These are phyloP conservation scores for Daboia siamensis DNA, from an alignment of 2,113 vertebrate species.

Conservation along the genomic window DNA sequence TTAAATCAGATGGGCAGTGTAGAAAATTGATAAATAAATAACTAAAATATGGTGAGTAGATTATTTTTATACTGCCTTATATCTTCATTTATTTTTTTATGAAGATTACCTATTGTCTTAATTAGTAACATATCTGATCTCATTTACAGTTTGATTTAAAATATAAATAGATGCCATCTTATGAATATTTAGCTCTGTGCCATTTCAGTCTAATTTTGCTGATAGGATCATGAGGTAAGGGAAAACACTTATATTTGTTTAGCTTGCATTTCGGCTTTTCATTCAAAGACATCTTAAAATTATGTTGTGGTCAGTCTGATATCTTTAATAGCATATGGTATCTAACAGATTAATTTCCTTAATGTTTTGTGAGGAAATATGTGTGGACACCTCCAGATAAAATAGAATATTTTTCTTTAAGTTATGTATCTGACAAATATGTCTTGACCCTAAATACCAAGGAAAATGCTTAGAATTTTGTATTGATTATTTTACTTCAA, in stretches of 20 bases:
- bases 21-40: conserved; percentile 4
- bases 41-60: background rate
- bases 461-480: background rate
- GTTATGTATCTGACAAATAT: background rate
- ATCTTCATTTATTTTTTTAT: conserved; percentile 27
- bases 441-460: background rate
- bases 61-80: background rate
- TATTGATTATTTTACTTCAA: background rate
- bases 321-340: background rate
- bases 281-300: conserved; percentile 1
- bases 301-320: background rate
- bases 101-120: background rate
- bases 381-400: background rate
- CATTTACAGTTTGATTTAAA: conserved; percentile 23
- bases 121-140: conserved; percentile 13
- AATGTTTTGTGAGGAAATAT: background rate
- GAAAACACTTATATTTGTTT: background rate
- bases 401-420: background rate
- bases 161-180: background rate
- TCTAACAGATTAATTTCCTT: background rate
- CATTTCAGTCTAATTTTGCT: conserved; percentile 15
- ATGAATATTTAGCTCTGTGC: conserved; percentile 34
- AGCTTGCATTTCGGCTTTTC: conserved; percentile 1
- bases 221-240: conserved; percentile 27
- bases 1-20: background rate